phyloP scores from a whole-genome alignment of 2,888 invertebrate genomes.

The Polia nebulosa region DNA sequence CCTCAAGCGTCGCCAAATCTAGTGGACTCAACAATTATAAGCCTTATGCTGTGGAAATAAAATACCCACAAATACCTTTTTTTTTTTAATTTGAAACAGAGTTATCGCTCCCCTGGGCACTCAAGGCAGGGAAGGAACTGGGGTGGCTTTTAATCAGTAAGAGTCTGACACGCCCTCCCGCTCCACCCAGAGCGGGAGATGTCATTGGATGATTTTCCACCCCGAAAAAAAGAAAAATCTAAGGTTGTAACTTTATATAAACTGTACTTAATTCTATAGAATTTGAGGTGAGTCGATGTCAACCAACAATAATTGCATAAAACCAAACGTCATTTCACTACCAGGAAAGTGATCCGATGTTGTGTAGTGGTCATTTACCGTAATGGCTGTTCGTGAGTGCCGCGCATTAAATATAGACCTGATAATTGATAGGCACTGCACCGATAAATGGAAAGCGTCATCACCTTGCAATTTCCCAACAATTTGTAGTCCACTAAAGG shows the following conservation, averaged over 20 bases:
- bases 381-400: constrained; percentile 24
- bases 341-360: constrained; percentile 9
- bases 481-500: neutral
- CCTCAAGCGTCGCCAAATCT: neutral
- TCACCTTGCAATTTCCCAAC: neutral
- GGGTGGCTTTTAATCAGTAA: too few relatives aligned
- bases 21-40: neutral
- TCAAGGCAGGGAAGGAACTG: too few relatives aligned
- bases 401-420: constrained; percentile 13
- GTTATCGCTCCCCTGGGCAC: too few relatives aligned
- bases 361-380: constrained; percentile 2
- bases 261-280: neutral
- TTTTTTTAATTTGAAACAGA: too few relatives aligned
- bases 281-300: neutral
- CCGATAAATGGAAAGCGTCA: neutral
- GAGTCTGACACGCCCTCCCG: too few relatives aligned
- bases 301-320: constrained; percentile 2
- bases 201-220: too few relatives aligned
- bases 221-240: too few relatives aligned
- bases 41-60: too few relatives aligned
- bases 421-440: constrained; percentile 2
- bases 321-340: neutral
- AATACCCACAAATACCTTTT: too few relatives aligned
- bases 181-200: too few relatives aligned
- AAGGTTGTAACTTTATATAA: neutral